Evolutionary conservation across 2,888 invertebrate genomes (phyloP).

Genomic region (Willowsia nigromaculata): DNA sequence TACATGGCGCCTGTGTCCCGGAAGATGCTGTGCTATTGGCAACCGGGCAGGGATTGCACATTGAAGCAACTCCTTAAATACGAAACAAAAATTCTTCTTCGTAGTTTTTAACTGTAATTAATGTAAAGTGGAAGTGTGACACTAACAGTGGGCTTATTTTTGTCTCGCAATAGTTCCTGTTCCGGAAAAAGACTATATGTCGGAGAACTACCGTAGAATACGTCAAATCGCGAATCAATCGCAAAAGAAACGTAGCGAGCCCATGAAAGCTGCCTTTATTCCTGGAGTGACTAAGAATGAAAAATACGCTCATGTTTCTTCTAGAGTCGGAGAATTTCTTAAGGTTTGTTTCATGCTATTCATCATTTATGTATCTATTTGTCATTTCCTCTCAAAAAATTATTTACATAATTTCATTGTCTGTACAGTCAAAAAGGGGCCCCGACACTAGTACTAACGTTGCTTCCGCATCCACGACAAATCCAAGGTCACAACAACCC

Average conservation of each 20-base stretch:
- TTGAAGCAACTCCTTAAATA: no score
- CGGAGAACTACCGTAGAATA: slow-evolving; percentile 75
- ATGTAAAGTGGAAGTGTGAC: no score
- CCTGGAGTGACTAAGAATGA: slow-evolving; percentile 78
- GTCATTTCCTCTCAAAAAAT: background rate
- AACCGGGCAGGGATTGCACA: no score
- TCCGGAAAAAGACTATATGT: slow-evolving; percentile 76
- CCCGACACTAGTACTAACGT: background rate
- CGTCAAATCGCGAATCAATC: slow-evolving; percentile 72
- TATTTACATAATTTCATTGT: background rate
- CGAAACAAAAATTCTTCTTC: background rate
- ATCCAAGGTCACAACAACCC: slow-evolving; percentile 18
- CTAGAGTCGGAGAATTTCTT: slow-evolving; percentile 72
- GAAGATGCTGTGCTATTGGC: no score
- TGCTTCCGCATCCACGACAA: background rate
- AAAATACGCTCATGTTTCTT: slow-evolving; percentile 77
- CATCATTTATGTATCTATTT: no score
- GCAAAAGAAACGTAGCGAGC: slow-evolving; percentile 71
- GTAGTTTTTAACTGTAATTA: no score
- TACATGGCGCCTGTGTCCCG: no score
- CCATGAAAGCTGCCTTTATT: slow-evolving; percentile 76
- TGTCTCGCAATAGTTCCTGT: no score
- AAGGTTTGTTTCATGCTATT: no score
- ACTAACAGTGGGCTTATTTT: no score
- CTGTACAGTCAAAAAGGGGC: background rate